Evolutionary conservation across 2,888 invertebrate genomes (phyloP).

Genomic region (Scaptomyza polygonia): DNA sequence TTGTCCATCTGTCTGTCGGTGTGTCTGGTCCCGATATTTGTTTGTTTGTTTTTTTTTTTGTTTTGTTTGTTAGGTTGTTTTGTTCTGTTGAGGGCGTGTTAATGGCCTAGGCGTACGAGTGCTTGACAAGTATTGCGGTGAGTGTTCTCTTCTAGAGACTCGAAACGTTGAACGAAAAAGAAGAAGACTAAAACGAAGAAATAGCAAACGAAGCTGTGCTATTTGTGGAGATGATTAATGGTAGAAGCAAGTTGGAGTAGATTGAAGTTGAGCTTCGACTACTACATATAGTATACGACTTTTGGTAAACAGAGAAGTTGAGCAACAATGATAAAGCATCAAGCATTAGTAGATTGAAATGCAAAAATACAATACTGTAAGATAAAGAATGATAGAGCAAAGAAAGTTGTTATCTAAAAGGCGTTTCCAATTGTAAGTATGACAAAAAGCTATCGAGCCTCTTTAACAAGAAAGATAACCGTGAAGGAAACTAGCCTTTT

Average conservation of each 20-base stretch:
- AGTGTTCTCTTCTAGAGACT: conserved; percentile 45
- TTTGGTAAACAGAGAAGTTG: conserved; percentile 28
- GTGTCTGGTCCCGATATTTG: conserved; percentile 44
- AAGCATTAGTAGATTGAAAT: conserved; percentile 24
- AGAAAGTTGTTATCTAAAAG: not conserved
- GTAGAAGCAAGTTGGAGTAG: conserved; percentile 11
- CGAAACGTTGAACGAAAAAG: conserved; percentile 7
- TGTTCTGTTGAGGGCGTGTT: conserved; percentile 67
- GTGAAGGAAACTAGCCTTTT: not conserved
- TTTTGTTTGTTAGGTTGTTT: conserved; percentile 39
- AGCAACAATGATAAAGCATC: conserved; percentile 21
- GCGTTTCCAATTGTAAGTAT: not conserved
- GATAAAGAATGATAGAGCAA: not conserved
- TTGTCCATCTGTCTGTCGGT: conserved; percentile 30
- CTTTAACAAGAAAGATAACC: not conserved
- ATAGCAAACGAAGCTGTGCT: conserved; percentile 36
- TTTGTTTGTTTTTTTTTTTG: conserved; percentile 57
- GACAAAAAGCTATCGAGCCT: not conserved
- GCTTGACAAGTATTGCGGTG: conserved; percentile 75
- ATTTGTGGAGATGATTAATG: conserved; percentile 69
- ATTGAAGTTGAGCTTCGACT: conserved; percentile 14
- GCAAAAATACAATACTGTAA: conserved; percentile 8
- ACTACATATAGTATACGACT: not conserved
- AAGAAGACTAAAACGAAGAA: conserved; percentile 1
- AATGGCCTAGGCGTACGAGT: conserved; percentile 74